These are phyloP conservation scores for Drosophila setifemur DNA, from an alignment of 1,140 invertebrate species.

Conservation along the genomic window DNA sequence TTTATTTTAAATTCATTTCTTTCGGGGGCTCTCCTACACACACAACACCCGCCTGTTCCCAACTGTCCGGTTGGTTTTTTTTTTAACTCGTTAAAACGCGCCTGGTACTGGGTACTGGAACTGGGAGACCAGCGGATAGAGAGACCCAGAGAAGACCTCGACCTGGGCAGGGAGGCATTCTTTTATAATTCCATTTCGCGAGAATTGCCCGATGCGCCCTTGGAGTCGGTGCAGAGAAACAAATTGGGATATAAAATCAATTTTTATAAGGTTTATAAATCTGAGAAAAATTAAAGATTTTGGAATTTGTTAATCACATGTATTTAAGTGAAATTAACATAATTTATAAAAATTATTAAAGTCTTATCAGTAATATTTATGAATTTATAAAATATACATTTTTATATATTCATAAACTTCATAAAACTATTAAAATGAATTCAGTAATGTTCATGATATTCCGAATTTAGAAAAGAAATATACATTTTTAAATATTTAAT, in stretches of 20 bases:
- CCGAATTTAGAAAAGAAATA: too few species aligned
- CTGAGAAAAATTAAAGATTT: too few species aligned
- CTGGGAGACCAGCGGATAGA: not conserved
- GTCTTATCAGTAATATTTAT: too few species aligned
- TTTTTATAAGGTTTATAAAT: too few species aligned
- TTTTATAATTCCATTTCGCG: conserved; percentile 82
- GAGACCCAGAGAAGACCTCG: conserved; percentile 18
- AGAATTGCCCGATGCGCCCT: conserved; percentile 78
- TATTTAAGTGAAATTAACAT: too few species aligned
- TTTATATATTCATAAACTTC: too few species aligned
- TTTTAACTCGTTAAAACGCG: conserved; percentile 79
- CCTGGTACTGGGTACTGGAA: conserved; percentile 1
- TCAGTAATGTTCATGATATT: too few species aligned
- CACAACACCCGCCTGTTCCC: conserved; percentile 4
- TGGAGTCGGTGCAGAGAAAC: conserved; percentile 52
- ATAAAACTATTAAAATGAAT: too few species aligned
- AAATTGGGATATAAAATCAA: not conserved
- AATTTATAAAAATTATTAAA: not conserved
- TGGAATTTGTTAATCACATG: too few species aligned
- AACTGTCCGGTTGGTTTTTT: conserved; percentile 52
- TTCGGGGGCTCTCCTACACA: conserved; percentile 56
- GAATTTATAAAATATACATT: too few species aligned
- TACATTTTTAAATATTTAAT: too few species aligned
- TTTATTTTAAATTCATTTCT: conserved; percentile 79
- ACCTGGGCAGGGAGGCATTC: conserved; percentile 69